phyloP scores from a whole-genome alignment of 2,888 invertebrate species.

The Mesorhabditis belari region DNA sequence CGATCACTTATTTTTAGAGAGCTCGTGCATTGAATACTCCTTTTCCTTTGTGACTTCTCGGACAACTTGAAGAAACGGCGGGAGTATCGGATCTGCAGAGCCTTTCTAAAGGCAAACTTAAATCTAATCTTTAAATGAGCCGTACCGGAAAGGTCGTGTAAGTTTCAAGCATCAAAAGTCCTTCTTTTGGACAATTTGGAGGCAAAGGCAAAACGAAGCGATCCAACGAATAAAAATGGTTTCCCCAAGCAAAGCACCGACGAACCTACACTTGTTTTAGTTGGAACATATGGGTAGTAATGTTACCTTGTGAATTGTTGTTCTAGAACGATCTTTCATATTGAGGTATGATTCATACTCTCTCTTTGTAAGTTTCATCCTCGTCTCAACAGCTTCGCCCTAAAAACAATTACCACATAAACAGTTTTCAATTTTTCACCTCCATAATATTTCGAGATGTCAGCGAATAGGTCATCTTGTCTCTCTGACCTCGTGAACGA shows the following conservation, averaged over 20 bases:
- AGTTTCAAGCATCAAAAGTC: background rate
- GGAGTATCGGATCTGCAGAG: background rate
- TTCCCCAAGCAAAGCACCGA: conserved; percentile 47
- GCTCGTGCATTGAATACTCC: background rate
- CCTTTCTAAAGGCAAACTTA: background rate
- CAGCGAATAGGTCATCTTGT: conserved; percentile 41
- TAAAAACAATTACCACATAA: background rate
- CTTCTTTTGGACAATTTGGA: background rate
- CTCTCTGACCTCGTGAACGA: conserved; percentile 42
- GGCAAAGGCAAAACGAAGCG: background rate
- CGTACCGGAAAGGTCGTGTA: background rate
- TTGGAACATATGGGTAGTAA: too few species aligned
- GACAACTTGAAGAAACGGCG: background rate
- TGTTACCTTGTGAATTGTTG: conserved; percentile 30
- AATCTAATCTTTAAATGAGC: too few species aligned
- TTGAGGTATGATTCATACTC: conserved; percentile 16
- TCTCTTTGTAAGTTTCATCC: background rate
- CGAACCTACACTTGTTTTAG: conserved; percentile 12
- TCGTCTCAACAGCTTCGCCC: background rate
- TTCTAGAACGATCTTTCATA: conserved; percentile 38
- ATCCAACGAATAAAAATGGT: conserved; percentile 13
- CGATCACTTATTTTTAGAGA: too few species aligned
- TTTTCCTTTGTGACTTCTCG: background rate
- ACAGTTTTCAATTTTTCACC: background rate
- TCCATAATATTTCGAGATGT: conserved; percentile 31